Percentiles rank a stretch among this genome's conserved stretches.
phyloP scores from a whole-genome alignment of 2,113 vertebrate genomes.

The Alces alces region DNA sequence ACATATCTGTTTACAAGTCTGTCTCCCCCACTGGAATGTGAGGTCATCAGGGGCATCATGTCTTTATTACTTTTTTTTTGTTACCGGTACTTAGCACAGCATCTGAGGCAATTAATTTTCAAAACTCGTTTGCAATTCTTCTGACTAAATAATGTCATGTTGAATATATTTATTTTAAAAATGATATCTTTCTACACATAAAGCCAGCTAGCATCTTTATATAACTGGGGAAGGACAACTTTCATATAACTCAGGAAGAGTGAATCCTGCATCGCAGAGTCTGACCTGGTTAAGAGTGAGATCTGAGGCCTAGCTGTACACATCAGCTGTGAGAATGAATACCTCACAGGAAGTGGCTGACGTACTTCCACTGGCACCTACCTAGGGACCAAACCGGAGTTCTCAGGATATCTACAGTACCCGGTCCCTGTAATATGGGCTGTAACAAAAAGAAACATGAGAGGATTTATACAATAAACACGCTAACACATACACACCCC shows the following conservation, averaged over 20 bases:
- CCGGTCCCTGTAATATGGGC: background rate
- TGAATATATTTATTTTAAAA: background rate
- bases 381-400: background rate
- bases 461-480: background rate
- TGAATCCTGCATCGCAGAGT: background rate
- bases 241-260: background rate
- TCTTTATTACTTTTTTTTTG: background rate
- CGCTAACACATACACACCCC: background rate
- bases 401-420: background rate
- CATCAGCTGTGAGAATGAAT: background rate
- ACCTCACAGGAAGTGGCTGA: background rate
- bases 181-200: background rate
- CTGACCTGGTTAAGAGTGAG: background rate
- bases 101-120: background rate
- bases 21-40: background rate
- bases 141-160: background rate
- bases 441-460: background rate
- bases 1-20: constrained; percentile 47
- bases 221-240: background rate
- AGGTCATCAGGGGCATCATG: constrained; percentile 16
- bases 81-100: background rate
- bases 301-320: background rate
- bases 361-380: background rate
- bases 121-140: background rate
- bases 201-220: background rate